These are phyloP conservation scores for Neuroterus valhalla DNA, from an alignment of 1,140 invertebrate species.

Conservation along the genomic window DNA sequence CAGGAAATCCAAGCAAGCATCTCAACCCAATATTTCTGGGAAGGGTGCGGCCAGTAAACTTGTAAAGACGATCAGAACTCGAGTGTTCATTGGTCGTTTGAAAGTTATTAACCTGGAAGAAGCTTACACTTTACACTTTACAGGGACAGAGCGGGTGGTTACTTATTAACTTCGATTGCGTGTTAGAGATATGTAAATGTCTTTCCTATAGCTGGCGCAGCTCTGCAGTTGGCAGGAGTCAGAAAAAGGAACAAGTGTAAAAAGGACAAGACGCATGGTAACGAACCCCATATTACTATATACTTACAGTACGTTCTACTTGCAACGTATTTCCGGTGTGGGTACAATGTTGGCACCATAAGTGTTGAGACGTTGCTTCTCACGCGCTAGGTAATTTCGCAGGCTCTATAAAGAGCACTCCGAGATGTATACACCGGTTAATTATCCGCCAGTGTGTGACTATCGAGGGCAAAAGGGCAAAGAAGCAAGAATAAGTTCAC, in stretches of 20 bases:
- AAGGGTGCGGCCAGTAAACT: conserved; percentile 4
- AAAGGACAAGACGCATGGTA: conserved; percentile 14
- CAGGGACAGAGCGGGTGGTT: conserved; percentile 7
- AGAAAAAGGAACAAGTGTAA: conserved; percentile 27
- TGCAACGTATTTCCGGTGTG: conserved; percentile 3
- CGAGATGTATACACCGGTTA: conserved; percentile 3
- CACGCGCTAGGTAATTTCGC: conserved; percentile 26
- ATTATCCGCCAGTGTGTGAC: conserved; percentile 18
- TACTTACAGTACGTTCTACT: not conserved
- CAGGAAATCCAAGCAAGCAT: too few species aligned
- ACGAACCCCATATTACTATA: conserved; percentile 3
- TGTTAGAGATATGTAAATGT: conserved; percentile 24
- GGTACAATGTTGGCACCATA: conserved; percentile 16
- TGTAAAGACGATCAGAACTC: not conserved
- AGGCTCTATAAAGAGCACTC: not conserved
- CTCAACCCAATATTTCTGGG: not conserved
- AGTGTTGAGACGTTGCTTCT: conserved; percentile 23
- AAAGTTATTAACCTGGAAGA: not conserved
- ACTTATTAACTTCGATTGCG: conserved; percentile 21
- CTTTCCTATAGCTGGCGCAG: conserved; percentile 1
- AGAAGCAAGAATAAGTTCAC: conserved; percentile 17
- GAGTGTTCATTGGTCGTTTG: not conserved
- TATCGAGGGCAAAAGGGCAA: conserved; percentile 20
- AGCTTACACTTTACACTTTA: not conserved
- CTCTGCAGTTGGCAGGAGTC: conserved; percentile 4